phyloP scores from a whole-genome alignment of 2,797 vertebrate species.

The Mus caroli region DNA sequence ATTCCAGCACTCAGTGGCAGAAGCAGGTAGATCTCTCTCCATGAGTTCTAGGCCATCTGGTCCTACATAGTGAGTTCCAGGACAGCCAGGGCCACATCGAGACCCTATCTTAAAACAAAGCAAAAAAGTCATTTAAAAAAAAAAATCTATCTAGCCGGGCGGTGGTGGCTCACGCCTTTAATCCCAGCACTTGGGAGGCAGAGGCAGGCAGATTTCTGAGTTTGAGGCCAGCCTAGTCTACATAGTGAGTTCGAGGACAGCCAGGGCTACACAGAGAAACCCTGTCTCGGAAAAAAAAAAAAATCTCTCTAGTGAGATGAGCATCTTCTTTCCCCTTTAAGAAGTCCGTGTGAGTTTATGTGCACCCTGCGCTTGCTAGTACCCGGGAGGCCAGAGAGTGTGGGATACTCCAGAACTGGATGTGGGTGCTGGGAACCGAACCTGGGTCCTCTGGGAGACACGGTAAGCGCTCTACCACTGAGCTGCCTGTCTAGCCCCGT shows the following conservation, averaged over 20 bases:
- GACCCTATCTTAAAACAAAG: neutral
- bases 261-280: too few relatives aligned
- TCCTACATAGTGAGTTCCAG: neutral
- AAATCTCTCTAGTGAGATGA: neutral
- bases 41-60: neutral
- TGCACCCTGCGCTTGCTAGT: neutral
- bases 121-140: neutral
- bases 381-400: neutral
- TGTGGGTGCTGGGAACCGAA: neutral
- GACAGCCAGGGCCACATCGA: neutral
- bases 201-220: too few relatives aligned
- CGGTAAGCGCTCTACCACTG: neutral
- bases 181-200: too few relatives aligned
- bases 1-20: neutral
- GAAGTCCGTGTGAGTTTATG: neutral
- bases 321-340: neutral
- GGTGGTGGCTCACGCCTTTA: too few relatives aligned
- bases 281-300: too few relatives aligned
- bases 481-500: neutral
- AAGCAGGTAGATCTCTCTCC: neutral
- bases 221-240: too few relatives aligned
- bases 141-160: neutral
- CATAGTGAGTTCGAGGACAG: too few relatives aligned
- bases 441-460: neutral
- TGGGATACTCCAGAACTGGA: neutral